Evolutionary conservation across 2,888 invertebrate species (phyloP).

Genomic region (Leptinotarsa juncta): DNA sequence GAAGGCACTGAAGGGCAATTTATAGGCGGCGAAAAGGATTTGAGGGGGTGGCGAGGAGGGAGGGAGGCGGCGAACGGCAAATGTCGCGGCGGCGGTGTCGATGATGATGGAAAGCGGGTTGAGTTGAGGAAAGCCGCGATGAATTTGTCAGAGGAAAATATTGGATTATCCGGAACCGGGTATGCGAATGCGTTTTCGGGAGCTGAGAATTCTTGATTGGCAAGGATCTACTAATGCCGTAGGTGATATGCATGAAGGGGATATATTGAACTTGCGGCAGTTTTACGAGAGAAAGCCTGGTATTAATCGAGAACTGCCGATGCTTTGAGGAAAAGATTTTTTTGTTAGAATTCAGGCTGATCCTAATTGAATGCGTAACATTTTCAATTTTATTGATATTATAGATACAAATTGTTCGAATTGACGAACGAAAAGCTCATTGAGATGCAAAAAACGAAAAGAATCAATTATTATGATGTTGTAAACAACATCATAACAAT

Average conservation of each 20-base stretch:
- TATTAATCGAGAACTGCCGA: background rate
- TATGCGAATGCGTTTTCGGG: slow-evolving; percentile 3
- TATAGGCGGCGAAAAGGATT: slow-evolving; percentile 52
- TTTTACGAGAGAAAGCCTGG: background rate
- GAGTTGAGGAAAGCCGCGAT: slow-evolving; percentile 12
- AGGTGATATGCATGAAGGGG: slow-evolving; percentile 4
- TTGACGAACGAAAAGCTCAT: too few species aligned
- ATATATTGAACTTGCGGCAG: slow-evolving; percentile 1
- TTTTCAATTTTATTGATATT: too few species aligned
- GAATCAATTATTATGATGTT: too few species aligned
- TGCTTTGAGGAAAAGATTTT: background rate
- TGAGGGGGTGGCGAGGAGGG: slow-evolving; percentile 8
- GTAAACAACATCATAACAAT: too few species aligned
- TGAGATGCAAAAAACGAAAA: too few species aligned
- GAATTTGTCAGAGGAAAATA: slow-evolving; percentile 5
- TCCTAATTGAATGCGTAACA: too few species aligned
- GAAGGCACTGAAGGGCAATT: slow-evolving; percentile 53
- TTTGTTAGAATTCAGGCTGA: background rate
- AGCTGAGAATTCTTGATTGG: slow-evolving; percentile 5
- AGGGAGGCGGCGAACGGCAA: slow-evolving; percentile 25
- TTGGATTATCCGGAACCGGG: slow-evolving; percentile 3
- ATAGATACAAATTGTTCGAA: too few species aligned
- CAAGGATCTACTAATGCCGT: background rate
- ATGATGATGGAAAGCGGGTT: slow-evolving; percentile 14
- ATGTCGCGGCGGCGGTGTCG: slow-evolving; percentile 27